Evolutionary conservation across 2,888 invertebrate species (phyloP), one percentile per base, ranked within the genome.

Genomic region (Pseudoips prasinana): DNA sequence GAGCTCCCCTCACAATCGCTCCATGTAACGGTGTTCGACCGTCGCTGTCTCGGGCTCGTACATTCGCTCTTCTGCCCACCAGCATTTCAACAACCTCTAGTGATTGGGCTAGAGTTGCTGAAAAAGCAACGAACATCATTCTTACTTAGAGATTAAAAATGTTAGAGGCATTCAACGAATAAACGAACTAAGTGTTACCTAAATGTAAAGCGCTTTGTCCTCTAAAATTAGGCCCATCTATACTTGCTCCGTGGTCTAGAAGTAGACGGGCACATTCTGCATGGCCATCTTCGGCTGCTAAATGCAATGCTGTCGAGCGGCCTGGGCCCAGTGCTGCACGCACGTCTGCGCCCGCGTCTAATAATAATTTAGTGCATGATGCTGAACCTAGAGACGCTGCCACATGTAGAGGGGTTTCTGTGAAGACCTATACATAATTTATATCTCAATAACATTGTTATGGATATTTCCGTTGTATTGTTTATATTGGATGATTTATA

Each of bases 201-300:
- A 96, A 80, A 73, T 98, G 97, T 35, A 97, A 83, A 0, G 97
- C 93, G 0, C 96, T 95, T 80, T 96, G 95, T 36, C 92, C 92
- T 64, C 94, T 92, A 30, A 91, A 90, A 75, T 95, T 95, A 8
- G 90, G 90, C 30, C 93, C 92, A 61, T 95, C 92, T n/a, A 94
- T 92, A 28, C 92, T 90, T 1, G 97, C 96, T 1, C 94, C 93
- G 27, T 93, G 91, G 9, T 94, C 92, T 1, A 96, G 71, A 1
- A 96, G 81, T 9, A 95, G 72, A 30, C 90, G 87, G 0, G 94
- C 93, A 51, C 96, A 96, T 48, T 94, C 94, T 0, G 92, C 92
- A 63, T 94, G 94, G 3, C 96, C 96, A 57, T 96, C 96, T 65
- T 96, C 96, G 0, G 96, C 95, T 3, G 97, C 96, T 53, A 97